Percentiles rank a stretch among this genome's conserved stretches.
These are phyloP conservation scores for Acrocephalus scirpaceus DNA, from an alignment of 2,797 vertebrate genomes.

Conservation along the genomic window DNA sequence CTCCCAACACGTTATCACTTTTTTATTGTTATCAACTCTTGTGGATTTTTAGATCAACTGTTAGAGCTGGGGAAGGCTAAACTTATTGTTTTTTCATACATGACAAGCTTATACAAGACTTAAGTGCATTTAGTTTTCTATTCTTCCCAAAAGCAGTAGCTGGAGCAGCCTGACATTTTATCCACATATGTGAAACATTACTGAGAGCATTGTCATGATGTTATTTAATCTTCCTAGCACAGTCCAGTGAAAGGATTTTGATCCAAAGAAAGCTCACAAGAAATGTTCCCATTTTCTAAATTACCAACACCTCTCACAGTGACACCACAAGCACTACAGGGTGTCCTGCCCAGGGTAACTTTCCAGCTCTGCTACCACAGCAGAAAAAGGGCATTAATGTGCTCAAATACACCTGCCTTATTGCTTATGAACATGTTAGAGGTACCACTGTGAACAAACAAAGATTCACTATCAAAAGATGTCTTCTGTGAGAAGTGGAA, in stretches of 20 bases:
- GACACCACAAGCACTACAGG: background rate
- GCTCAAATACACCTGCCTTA: background rate
- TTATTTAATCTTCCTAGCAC: background rate
- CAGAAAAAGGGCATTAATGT: background rate
- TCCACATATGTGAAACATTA: background rate
- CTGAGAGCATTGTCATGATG: background rate
- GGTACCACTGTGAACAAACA: background rate
- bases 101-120: background rate
- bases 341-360: background rate
- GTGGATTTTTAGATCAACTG: background rate
- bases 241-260: background rate
- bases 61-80: background rate
- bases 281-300: background rate
- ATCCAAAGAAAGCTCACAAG: background rate
- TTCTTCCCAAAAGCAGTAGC: background rate
- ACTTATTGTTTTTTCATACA: background rate
- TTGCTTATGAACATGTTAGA: background rate
- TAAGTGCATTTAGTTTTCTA: background rate
- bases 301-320: rapidly evolving
- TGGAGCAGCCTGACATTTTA: background rate
- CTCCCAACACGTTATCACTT: background rate
- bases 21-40: background rate
- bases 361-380: background rate
- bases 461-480: slow-evolving; percentile 35
- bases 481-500: slow-evolving; percentile 35